Evolutionary conservation across 2,797 vertebrate genomes (phyloP), one percentile per base, ranked within the genome.

Genomic region (Lithobates pipiens): DNA sequence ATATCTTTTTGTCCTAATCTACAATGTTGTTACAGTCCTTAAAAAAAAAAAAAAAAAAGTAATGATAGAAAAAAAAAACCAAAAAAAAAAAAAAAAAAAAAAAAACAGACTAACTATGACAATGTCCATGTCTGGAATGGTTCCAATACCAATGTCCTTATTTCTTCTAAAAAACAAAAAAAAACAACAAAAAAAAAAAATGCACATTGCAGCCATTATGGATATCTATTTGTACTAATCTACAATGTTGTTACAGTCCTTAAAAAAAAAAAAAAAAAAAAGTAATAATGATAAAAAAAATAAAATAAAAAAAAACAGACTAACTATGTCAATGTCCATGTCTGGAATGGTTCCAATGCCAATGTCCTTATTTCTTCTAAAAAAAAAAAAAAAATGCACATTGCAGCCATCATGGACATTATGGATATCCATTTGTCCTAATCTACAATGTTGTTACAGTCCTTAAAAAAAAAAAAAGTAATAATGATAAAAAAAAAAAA

Each of bases 1-100:
- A 23, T 39, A 18, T 6, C 77, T 42, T 0, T 63, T 6, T 79
- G 76, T 83, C 79, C 76, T 83, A 71, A 83, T 85, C 69, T 85
- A 80, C 63, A 78, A 54, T 85, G 83, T 76, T 85, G 79, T 88
- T 88, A 63, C 65, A 82, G 83, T 68, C 78, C 74, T 63, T n/a
- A 63, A 84, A 68, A 70, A 79, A 54, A 0, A 13, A 32, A 63
- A 84, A 68, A 70, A 79, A 54, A 0, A 13, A 10, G 29, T 13
- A 10, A 36, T 44, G 11, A 44, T 10, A 44, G 32, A 29, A 77
- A 46, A 44, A 72, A 46, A 2, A 46, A 44, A 11, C n/a, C n/a
- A n/a, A n/a, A n/a, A n/a, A n/a, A 46, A 29, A 77, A 46, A 44
- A 72, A 46, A 2, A 46, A 44, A 11, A 44, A 68, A 71, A 82